A percentile compares a stretch with the other conserved stretches of the same genome.
These are phyloP conservation scores for Congeria kusceri DNA, from an alignment of 2,888 invertebrate species.

Conservation along the genomic window DNA sequence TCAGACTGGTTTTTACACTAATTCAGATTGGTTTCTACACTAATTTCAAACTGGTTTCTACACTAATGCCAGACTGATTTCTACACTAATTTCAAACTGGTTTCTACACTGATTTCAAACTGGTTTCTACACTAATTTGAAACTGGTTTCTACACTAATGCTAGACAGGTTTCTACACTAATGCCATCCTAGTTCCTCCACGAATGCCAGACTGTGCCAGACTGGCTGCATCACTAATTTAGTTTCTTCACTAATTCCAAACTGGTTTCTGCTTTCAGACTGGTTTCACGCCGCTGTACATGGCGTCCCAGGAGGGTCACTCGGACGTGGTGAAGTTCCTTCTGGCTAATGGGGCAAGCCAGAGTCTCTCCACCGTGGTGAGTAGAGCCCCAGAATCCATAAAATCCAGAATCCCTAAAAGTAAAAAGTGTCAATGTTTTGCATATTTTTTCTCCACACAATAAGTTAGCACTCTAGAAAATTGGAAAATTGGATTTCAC, in stretches of 20 bases:
- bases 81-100: neutral
- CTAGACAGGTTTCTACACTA: neutral
- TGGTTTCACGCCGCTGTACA: constrained; percentile 99
- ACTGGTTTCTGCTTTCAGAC: constrained; percentile 64
- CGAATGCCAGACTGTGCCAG: neutral
- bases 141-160: neutral
- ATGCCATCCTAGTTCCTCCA: neutral
- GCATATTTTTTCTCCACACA: no score
- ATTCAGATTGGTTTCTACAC: neutral
- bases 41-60: neutral
- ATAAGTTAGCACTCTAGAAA: no score
- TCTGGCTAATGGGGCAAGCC: constrained; percentile 97
- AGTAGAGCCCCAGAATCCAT: no score
- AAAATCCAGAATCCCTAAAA: no score
- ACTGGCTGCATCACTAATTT: no score
- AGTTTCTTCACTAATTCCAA: neutral
- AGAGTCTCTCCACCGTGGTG: constrained; percentile 98
- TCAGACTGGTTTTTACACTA: constrained; percentile 4
- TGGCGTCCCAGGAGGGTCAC: constrained; percentile 93
- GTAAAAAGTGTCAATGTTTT: no score
- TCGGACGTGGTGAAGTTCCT: constrained; percentile 92
- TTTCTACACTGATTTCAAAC: neutral
- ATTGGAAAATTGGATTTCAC: no score
- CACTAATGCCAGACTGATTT: neutral
- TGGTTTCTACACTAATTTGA: neutral